Evolutionary conservation across 2,113 vertebrate species (phyloP), one percentile per base, ranked within the genome.

Genomic region (Anhinga anhinga): DNA sequence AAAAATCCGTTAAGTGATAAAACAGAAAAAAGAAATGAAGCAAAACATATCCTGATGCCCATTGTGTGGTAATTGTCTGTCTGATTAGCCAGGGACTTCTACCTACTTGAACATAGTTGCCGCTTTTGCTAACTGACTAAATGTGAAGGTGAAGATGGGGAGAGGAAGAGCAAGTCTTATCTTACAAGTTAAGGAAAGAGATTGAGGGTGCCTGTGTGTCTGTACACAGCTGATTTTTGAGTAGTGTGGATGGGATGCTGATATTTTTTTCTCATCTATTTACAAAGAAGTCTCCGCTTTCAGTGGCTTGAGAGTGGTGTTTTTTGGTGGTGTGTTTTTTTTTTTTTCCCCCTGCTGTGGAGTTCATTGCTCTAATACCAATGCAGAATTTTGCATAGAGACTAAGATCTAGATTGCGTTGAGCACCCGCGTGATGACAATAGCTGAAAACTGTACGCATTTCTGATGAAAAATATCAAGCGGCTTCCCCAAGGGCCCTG

Each of bases 341-440:
- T 44, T 32, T 11, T 47, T n/a, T 66, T 67, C 53, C 74, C 32
- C 7, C 34, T 77, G 14, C 23, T 58, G 25, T 38, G 29, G n/a
- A 95, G 32, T 15, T 92, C 16, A 22, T 58, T 81, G 44, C 40
- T 67, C 8, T 71, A 18, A 16, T 58, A 50, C 12, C 38, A 59
- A 0, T 38, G 53, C 14, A 36, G 20, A 59, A 17, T 74, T 93
- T 81, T 70, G 4, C 56, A 7, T 20, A 52, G 47, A 38, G 65
- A 40, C 61, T 30, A 44, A 69, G 36, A 70, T 50, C 56, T 93
- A 29, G 50, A n/a, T 49, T 80, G 30, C 76, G 36, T 32, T 82
- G 40, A 79, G 67, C 26, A 3, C 11, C 1, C 1, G 1, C 0
- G 0, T 26, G 40, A 79, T 79, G 32, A 15, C 36, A 49, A 1